Base-by-base conservation (phyloP, 2,888 invertebrate species). In the Drosophila mulleri region DNA sequence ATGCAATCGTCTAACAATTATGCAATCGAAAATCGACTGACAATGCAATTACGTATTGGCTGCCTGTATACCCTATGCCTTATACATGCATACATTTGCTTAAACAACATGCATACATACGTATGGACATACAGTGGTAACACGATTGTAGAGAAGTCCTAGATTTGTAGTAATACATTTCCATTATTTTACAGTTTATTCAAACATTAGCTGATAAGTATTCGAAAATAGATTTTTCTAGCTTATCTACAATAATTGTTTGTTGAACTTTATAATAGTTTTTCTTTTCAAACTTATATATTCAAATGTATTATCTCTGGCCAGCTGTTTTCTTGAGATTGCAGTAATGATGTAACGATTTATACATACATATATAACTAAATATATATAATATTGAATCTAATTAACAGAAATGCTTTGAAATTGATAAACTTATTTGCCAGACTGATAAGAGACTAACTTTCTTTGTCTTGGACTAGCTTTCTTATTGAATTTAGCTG, bases 1-100 rank as follows among this genome's bases (percentile, higher is more conserved):
- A 48, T 79, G 80, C 80, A 74, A 68, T 60, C 52, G 42, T 42
- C 53, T 41, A 53, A 61, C 77, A 59, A 65, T 78, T 76, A 67
- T 76, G 59, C 60, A 75, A 75, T 64, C 73, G 60, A 16, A 59
- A 72, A 63, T 77, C 67, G 62, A 64, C 75, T 52, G 61, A 44
- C 78, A 72, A 47, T 72, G 72, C 67, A 74, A 62, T 67, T 67
- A 73, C 12, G 26, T 50, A 66, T 61, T 14, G 29, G 8, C 29
- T 8, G 8, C 39, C 29, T 44, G 29, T 39, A 53, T 12, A 39
- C 5, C 7, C 14, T 35, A 35, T 35, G 2, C 32, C 18, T 32
- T 16, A 44, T 58, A 59, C 48, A 65, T 60, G 45, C 54, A 44
- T 53, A 53, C 12, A 73, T 50, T 45, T 44, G 14, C n/a, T 12